Evolutionary conservation across 2,113 vertebrate species (phyloP), one percentile per base, ranked within the genome.

Genomic region (Ornithorhynchus anatinus): DNA sequence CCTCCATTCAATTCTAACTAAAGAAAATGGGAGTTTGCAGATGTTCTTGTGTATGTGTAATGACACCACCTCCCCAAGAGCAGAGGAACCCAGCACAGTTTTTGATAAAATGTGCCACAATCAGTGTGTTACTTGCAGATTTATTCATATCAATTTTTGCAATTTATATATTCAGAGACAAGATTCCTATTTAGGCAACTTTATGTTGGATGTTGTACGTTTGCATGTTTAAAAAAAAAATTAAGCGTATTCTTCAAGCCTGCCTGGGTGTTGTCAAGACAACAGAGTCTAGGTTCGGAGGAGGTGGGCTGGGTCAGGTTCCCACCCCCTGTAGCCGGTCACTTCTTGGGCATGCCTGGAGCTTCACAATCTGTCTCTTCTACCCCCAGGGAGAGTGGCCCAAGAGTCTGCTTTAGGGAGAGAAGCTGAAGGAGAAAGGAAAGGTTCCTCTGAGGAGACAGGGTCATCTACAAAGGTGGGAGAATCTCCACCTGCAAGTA

Each of bases 101-200:
- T 84, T 89, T 87, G 86, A 90, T 87, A 86, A 92, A 94, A 95
- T 94, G 92, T 96, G 96, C 95, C 88, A 86, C 93, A 91, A 90
- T 93, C 95, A 89, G 92, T 94, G 94, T 93, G 92, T 89, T 92
- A 93, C 95, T 96, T 94, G 96, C 94, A 98, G 96, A 97, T 96
- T 96, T 97, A 96, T 95, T 95, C 95, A 93, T 95, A 93, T 95
- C 91, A 92, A 92, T 95, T 96, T 95, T 94, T 94, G 89, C 88
- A 69, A 91, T 96, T 98, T 96, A 97, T 94, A 88, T 96, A 97
- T 98, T 96, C 95, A 97, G 96, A 97, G 96, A 92, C 84, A 95
- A 94, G 93, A 93, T 92, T 94, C 93, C 93, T 94, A 93, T 95
- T 93, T 95, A 86, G 79, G 86, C 86, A 83, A 87, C 84, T 90